Evolutionary conservation across 2,113 vertebrate species (phyloP).

Genomic region (Aphelocoma coerulescens): DNA sequence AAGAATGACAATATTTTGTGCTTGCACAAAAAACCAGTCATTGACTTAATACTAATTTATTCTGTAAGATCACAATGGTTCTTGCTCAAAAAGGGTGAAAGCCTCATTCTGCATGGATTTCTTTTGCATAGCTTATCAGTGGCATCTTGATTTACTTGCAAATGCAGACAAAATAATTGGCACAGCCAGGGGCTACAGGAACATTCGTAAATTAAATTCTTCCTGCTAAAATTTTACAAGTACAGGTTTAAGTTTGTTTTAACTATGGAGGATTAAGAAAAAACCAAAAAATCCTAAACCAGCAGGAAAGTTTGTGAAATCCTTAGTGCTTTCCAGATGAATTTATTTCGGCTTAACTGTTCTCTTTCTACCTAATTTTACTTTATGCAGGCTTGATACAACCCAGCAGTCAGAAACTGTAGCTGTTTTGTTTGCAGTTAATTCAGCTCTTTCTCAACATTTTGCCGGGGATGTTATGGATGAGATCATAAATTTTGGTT

Average conservation of each 20-base stretch:
- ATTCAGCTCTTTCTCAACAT: background rate
- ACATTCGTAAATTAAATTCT: background rate
- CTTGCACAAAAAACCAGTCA: background rate
- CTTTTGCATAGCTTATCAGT: background rate
- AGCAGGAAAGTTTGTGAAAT: background rate
- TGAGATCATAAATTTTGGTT: background rate
- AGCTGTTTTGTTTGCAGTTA: constrained; percentile 17
- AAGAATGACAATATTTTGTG: background rate
- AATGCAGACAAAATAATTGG: background rate
- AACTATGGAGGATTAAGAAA: background rate
- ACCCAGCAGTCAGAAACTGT: background rate
- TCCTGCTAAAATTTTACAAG: background rate
- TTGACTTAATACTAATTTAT: background rate
- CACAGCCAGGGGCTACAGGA: background rate
- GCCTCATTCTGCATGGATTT: background rate
- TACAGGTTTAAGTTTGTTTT: background rate
- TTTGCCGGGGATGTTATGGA: background rate
- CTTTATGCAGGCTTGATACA: background rate
- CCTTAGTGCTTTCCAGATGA: background rate
- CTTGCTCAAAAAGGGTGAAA: background rate
- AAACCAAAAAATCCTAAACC: background rate
- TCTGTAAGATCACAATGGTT: background rate
- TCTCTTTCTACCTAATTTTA: background rate
- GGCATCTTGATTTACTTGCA: constrained; percentile 6
- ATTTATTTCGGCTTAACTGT: background rate